These are phyloP conservation scores for Lepidostoma basale DNA, from an alignment of 1,140 invertebrate species.

Conservation along the genomic window DNA sequence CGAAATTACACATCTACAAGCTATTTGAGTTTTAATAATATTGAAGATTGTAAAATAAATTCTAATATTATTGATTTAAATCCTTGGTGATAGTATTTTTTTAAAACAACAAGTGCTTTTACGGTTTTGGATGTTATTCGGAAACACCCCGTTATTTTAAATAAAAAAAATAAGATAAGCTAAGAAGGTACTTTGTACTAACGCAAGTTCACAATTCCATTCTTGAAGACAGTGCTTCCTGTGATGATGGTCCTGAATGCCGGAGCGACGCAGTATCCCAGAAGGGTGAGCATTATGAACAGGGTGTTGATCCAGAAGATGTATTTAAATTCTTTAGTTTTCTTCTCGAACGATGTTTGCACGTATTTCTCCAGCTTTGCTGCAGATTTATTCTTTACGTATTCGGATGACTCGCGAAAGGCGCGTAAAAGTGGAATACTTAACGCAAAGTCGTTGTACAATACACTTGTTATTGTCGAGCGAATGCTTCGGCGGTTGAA, in stretches of 20 bases:
- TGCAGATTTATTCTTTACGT: neutral
- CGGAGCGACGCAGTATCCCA: constrained; percentile 25
- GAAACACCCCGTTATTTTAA: no score
- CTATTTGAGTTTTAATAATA: no score
- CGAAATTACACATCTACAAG: no score
- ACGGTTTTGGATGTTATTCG: no score
- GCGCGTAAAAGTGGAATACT: neutral
- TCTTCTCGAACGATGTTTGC: neutral
- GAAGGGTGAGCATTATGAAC: constrained; percentile 10
- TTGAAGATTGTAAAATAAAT: no score
- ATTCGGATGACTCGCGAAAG: neutral
- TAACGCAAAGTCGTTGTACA: constrained; percentile 5
- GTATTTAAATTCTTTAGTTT: constrained; percentile 13
- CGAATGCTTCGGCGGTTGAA: neutral
- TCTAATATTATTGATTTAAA: no score
- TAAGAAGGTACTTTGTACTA: no score
- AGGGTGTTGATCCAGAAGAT: constrained; percentile 12
- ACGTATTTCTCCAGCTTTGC: constrained; percentile 14
- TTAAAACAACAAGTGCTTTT: no score
- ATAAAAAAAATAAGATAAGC: no score
- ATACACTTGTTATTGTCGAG: neutral
- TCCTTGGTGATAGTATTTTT: no score
- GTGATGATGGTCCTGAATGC: neutral
- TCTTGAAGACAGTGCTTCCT: neutral
- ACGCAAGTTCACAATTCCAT: constrained; percentile 2